Base-by-base conservation (phyloP, 2,888 invertebrate genomes). In the Dendrolimus pini region DNA sequence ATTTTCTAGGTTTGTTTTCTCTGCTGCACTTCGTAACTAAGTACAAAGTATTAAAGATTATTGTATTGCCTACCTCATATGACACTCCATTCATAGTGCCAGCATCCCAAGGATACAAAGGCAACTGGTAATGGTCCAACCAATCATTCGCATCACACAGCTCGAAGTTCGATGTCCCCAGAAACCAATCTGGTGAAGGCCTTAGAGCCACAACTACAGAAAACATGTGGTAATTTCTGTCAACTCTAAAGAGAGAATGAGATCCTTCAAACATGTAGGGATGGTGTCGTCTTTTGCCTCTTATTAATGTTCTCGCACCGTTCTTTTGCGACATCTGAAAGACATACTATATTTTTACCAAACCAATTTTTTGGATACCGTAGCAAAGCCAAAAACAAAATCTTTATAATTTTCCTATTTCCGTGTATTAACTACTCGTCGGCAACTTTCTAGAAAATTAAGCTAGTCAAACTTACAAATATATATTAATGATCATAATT, bases 181-280 rank as follows among this genome's bases (percentile, higher is more conserved):
- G 65, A 61, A 90, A 90, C 90, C 90, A 90, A 58, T 90, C 89
- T 0, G 90, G 90, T 0, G 89, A 89, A 0, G 90, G 89, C 53
- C 78, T 80, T 78, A 90, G 80, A 6, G 80, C 86, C 7, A 89
- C 78, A 0, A 78, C 81, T 13, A 88, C 63, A 10, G 89, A 88
- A 71, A 90, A 85, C 42, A 85, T 65, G 59, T 90, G 89, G 65
- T 89, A 86, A 55, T 72, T 67, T n/a, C 78, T 74, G 61, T 89
- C 89, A 0, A 83, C 87, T 54, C 89, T 74, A 69, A 90, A 88
- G 55, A 90, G 72, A 0, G 89, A 77, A 47, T 87, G 82, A 0
- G 88, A 87, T 0, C 85, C 83, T 56, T 80, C 80, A 3, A 74
- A 80, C 89, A 89, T 89, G 63, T 80, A 63, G 0, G 89, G 89